These are phyloP conservation scores for Drosophila bifasciata DNA, from an alignment of 1,140 invertebrate species.

Conservation along the genomic window DNA sequence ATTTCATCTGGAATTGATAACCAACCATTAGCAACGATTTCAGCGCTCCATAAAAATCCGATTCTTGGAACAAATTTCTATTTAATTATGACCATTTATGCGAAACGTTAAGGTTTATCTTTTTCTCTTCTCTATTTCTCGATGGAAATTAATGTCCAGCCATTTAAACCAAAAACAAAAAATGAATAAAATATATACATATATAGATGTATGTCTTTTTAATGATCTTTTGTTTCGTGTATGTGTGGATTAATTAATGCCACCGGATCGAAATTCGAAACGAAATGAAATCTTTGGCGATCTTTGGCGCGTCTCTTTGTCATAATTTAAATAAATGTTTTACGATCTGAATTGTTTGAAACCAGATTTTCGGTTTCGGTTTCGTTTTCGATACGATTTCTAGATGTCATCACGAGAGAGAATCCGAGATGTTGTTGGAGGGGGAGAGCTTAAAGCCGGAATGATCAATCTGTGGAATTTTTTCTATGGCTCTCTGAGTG, in stretches of 20 bases:
- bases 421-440: background rate
- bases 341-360: slow-evolving; percentile 54
- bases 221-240: slow-evolving; percentile 33
- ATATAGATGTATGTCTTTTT: slow-evolving; percentile 38
- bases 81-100: slow-evolving; percentile 57
- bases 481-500: slow-evolving; percentile 36
- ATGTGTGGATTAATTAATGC: slow-evolving; percentile 60
- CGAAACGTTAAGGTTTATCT: slow-evolving; percentile 36
- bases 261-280: slow-evolving; percentile 41
- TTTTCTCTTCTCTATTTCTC: slow-evolving; percentile 4
- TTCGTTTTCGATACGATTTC: slow-evolving; percentile 28
- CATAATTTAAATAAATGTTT: slow-evolving; percentile 68
- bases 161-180: slow-evolving; percentile 59
- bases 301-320: slow-evolving; percentile 21
- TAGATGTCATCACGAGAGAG: slow-evolving; percentile 30
- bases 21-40: slow-evolving; percentile 19
- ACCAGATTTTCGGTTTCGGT: slow-evolving; percentile 24
- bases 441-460: slow-evolving; percentile 15
- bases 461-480: slow-evolving; percentile 72
- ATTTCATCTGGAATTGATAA: slow-evolving; percentile 27
- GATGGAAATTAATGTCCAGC: slow-evolving; percentile 51
- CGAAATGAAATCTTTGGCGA: slow-evolving; percentile 59
- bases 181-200: slow-evolving; percentile 3
- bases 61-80: slow-evolving; percentile 54
- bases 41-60: slow-evolving; percentile 25